Percentiles rank a stretch among this genome's conserved stretches.
phyloP scores from a whole-genome alignment of 2,113 vertebrate species.

The Pimephales promelas region DNA sequence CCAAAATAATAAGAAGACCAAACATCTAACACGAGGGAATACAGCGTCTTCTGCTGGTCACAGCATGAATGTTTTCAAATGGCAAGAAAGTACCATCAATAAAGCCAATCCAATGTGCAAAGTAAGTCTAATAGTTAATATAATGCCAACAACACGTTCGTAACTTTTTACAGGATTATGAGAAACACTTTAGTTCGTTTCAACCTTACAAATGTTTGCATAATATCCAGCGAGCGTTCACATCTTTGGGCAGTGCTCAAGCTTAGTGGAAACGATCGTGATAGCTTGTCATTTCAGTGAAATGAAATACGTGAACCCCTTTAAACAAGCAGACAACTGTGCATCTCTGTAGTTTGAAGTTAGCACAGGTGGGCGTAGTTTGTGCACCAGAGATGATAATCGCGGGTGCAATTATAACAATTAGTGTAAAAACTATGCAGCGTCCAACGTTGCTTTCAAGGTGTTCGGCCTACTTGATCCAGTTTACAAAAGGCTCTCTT shows the following conservation, averaged over 20 bases:
- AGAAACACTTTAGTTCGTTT: background rate
- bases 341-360: background rate
- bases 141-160: background rate
- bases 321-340: background rate
- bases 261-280: background rate
- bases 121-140: background rate
- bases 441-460: conserved; percentile 59
- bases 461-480: conserved; percentile 70
- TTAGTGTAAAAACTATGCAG: conserved; percentile 68
- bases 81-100: background rate
- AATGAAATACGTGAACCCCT: background rate
- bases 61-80: background rate
- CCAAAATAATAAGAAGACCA: background rate
- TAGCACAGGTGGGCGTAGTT: conserved; percentile 56
- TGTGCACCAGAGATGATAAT: conserved; percentile 54
- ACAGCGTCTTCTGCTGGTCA: conserved; percentile 75
- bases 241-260: background rate
- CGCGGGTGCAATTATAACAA: conserved; percentile 66
- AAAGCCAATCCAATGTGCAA: background rate
- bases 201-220: background rate
- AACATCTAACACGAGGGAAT: conserved; percentile 53
- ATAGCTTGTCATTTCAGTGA: background rate
- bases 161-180: background rate
- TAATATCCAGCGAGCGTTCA: background rate
- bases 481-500: conserved; percentile 74